Percentiles rank a stretch among this genome's conserved stretches.
These are phyloP conservation scores for Microctonus aethiopoides DNA, from an alignment of 2,888 invertebrate species.

Conservation along the genomic window DNA sequence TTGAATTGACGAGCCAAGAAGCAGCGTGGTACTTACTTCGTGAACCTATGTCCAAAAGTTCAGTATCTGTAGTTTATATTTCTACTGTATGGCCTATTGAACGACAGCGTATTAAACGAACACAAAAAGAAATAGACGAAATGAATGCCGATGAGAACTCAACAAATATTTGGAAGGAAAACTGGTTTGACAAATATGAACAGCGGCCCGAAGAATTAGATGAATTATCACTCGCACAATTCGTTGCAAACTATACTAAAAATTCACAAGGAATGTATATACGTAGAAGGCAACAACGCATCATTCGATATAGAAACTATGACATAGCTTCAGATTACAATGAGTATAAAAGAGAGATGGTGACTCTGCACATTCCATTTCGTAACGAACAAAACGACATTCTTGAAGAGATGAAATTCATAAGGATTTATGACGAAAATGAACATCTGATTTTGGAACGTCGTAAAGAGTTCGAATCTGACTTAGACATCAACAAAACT, in stretches of 20 bases:
- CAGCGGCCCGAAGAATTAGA: conserved; percentile 56
- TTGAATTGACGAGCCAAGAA: neutral
- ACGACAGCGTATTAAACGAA: neutral
- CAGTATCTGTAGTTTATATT: neutral
- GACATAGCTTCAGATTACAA: conserved; percentile 55
- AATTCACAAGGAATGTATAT: conserved; percentile 52
- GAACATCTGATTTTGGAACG: conserved; percentile 47
- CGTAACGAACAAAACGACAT: conserved; percentile 58
- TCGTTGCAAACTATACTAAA: too few species aligned
- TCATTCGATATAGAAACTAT: conserved; percentile 60
- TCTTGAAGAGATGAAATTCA: conserved; percentile 53
- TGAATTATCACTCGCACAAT: conserved; percentile 56
- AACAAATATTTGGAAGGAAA: conserved; percentile 63
- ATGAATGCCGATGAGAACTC: conserved; percentile 46
- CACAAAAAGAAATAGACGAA: neutral
- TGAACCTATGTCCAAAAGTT: neutral
- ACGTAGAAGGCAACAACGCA: conserved; percentile 47
- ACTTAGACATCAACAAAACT: conserved; percentile 54
- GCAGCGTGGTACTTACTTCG: neutral
- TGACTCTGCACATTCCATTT: conserved; percentile 57
- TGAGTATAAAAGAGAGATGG: conserved; percentile 50
- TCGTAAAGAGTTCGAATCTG: conserved; percentile 55
- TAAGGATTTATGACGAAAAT: conserved; percentile 53
- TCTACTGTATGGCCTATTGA: neutral
- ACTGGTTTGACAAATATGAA: conserved; percentile 64